Evolutionary conservation across 1,140 invertebrate species (phyloP).

Genomic region (Drosophila dunni): DNA sequence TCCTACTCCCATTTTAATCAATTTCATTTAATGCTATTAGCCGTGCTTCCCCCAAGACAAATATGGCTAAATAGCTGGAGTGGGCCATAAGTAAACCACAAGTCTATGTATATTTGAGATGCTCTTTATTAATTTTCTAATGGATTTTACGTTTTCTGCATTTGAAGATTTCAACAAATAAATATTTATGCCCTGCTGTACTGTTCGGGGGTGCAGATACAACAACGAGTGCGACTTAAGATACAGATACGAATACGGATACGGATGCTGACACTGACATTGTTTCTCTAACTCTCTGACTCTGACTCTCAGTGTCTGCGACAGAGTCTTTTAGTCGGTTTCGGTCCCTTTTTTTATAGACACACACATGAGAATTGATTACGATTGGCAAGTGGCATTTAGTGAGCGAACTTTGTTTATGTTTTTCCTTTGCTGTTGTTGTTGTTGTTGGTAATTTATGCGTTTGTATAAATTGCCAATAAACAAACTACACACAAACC

Average conservation of each 20-base stretch:
- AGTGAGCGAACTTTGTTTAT: constrained; percentile 78
- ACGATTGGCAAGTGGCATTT: constrained; percentile 81
- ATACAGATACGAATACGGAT: constrained; percentile 52
- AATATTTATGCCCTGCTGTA: constrained; percentile 69
- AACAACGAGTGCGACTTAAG: constrained; percentile 17
- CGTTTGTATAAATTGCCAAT: constrained; percentile 77
- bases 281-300: constrained; percentile 22
- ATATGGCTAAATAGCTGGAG: constrained; percentile 38
- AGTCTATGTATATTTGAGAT: constrained; percentile 14
- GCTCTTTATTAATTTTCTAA: constrained; percentile 84
- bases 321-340: constrained; percentile 35
- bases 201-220: constrained; percentile 32
- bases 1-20: constrained; percentile 70
- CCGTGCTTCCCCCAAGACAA: constrained; percentile 3
- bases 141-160: constrained; percentile 81
- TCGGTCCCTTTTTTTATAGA: constrained; percentile 69
- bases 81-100: constrained; percentile 47
- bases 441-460: constrained; percentile 66
- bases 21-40: constrained; percentile 69
- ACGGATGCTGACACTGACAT: constrained; percentile 49
- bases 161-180: constrained; percentile 80
- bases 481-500: constrained; percentile 57
- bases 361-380: constrained; percentile 70
- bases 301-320: constrained; percentile 25
- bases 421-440: constrained; percentile 44